phyloP scores from a whole-genome alignment of 2,113 vertebrate species.

The Paratilapia polleni region DNA sequence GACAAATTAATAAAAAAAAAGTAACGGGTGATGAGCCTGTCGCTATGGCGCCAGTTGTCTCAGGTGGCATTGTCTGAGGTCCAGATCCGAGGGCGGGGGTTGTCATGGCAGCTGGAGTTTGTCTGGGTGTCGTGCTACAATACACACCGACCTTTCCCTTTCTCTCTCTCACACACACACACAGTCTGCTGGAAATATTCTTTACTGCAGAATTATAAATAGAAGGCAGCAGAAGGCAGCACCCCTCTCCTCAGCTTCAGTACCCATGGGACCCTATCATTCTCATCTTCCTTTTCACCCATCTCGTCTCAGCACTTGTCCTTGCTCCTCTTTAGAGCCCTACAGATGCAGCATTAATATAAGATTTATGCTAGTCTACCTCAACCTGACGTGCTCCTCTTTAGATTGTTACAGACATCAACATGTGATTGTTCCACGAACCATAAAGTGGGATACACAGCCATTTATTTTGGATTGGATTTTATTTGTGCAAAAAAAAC shows the following conservation, averaged over 20 bases:
- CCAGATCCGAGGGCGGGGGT: slow-evolving; percentile 66
- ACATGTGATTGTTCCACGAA: neutral
- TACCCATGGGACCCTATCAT: slow-evolving; percentile 56
- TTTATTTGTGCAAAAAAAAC: neutral
- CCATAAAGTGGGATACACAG: neutral
- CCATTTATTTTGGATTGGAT: neutral
- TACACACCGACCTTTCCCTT: neutral
- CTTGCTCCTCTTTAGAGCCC: neutral
- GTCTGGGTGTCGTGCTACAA: slow-evolving; percentile 59
- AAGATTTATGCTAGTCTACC: neutral
- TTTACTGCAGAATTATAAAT: slow-evolving; percentile 73
- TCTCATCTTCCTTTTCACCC: slow-evolving; percentile 42
- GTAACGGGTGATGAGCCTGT: slow-evolving; percentile 41
- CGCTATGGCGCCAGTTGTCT: slow-evolving; percentile 66
- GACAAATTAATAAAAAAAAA: slow-evolving; percentile 13
- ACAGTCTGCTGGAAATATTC: slow-evolving; percentile 46
- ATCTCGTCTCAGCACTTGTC: slow-evolving; percentile 1
- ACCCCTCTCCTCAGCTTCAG: slow-evolving; percentile 36
- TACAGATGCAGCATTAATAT: neutral
- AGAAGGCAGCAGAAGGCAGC: slow-evolving; percentile 64
- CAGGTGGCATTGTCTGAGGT: slow-evolving; percentile 70
- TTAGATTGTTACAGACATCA: neutral
- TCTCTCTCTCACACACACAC: neutral
- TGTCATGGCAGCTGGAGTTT: slow-evolving; percentile 75
- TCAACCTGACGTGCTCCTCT: neutral